Evolutionary conservation across 2,888 invertebrate genomes (phyloP).

Genomic region (Biston betularia): DNA sequence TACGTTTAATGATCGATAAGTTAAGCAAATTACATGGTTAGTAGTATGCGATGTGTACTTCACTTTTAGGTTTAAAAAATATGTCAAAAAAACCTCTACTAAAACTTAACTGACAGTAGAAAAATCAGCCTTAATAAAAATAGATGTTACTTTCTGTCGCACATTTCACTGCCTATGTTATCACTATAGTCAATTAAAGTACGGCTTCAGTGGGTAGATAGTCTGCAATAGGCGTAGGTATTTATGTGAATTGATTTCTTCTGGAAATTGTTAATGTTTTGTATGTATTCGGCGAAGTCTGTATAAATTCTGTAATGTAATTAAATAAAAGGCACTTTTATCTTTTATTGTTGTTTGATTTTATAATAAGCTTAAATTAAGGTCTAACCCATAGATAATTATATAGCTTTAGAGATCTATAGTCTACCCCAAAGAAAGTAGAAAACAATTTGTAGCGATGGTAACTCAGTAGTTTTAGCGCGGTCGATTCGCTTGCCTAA

Average conservation of each 20-base stretch:
- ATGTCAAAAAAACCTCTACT: not conserved
- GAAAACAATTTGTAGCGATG: no score
- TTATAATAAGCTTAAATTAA: not conserved
- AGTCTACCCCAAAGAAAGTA: no score
- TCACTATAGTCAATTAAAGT: slow-evolving; percentile 50
- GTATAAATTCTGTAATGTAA: slow-evolving; percentile 81
- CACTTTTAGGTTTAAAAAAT: not conserved
- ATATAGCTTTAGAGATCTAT: no score
- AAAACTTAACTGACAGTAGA: not conserved
- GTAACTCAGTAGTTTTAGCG: no score
- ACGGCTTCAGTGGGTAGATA: slow-evolving; percentile 54
- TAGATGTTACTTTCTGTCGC: slow-evolving; percentile 40
- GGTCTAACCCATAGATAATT: no score
- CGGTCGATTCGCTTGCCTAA: no score
- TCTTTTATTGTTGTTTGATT: slow-evolving; percentile 66
- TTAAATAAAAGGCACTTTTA: slow-evolving; percentile 79
- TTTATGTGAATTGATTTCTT: slow-evolving; percentile 62
- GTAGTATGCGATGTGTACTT: not conserved
- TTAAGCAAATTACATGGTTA: not conserved
- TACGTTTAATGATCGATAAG: not conserved
- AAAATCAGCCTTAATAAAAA: slow-evolving; percentile 17
- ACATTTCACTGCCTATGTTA: slow-evolving; percentile 63
- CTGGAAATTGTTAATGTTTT: slow-evolving; percentile 78
- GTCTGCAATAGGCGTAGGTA: slow-evolving; percentile 55
- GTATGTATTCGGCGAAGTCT: slow-evolving; percentile 75